Conservation (phyloP, 1,140 invertebrate genomes). For the Lepidotrigona ventralis region DNA sequence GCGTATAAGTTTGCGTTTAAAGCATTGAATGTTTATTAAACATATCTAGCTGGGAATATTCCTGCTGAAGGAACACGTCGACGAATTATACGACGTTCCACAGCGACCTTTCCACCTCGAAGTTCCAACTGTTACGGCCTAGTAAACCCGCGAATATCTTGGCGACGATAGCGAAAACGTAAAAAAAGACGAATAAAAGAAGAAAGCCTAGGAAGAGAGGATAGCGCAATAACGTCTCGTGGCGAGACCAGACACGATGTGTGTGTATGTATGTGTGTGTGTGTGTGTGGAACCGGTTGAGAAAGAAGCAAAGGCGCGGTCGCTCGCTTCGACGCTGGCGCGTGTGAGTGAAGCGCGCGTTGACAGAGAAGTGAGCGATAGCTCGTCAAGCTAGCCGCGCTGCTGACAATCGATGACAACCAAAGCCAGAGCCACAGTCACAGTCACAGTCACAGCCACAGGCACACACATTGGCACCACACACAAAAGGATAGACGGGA, state of each 20-base stretch:
- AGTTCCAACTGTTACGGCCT: not conserved
- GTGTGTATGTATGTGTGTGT: not conserved
- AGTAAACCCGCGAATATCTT: conserved; percentile 9
- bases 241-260: conserved; percentile 21
- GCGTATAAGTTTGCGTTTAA: no score
- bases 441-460: conserved; percentile 45
- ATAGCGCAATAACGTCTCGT: conserved; percentile 22
- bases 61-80: not conserved
- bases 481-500: conserved; percentile 56
- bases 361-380: conserved; percentile 66
- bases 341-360: conserved; percentile 53
- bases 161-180: not conserved
- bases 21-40: not conserved
- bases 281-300: conserved; percentile 49
- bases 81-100: conserved; percentile 2
- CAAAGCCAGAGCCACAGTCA: conserved; percentile 40
- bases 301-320: conserved; percentile 20
- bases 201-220: conserved; percentile 4
- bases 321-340: conserved; percentile 6
- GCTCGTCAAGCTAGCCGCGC: conserved; percentile 63
- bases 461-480: conserved; percentile 58
- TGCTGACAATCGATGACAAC: conserved; percentile 66
- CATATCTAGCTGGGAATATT: not conserved
- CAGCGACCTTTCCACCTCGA: conserved; percentile 6
- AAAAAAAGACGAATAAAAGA: conserved; percentile 34